Conservation (phyloP, 2,113 vertebrate species). For the Limanda limanda region DNA sequence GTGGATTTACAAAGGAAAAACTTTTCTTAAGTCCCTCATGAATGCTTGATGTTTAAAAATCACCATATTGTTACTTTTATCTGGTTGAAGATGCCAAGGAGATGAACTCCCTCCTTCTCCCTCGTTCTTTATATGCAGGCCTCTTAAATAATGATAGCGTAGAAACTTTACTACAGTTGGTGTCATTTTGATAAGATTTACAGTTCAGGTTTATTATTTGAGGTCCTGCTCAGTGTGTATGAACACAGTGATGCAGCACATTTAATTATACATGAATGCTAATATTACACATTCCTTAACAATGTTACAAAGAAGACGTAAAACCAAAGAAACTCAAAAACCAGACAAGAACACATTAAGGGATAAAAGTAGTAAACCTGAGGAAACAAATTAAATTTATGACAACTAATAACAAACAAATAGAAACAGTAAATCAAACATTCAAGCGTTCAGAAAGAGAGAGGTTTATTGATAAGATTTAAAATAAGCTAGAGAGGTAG, state of each 20-base stretch:
- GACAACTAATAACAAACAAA: too few species aligned
- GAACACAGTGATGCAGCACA: background rate
- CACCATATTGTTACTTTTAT: conserved; percentile 6
- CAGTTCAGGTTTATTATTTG: background rate
- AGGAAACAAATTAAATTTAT: too few species aligned
- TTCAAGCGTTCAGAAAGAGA: too few species aligned
- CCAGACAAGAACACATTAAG: too few species aligned
- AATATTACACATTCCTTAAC: too few species aligned
- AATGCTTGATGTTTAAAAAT: conserved; percentile 2
- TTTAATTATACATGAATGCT: background rate
- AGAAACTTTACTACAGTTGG: background rate
- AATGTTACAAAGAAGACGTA: too few species aligned
- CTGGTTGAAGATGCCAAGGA: conserved; percentile 1
- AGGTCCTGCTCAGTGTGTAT: background rate
- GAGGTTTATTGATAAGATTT: too few species aligned
- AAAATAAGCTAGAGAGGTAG: too few species aligned
- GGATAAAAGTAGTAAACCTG: too few species aligned
- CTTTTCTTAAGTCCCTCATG: conserved; percentile 8
- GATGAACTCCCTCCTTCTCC: background rate
- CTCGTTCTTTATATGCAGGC: background rate
- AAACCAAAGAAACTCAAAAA: too few species aligned
- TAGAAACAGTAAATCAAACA: too few species aligned
- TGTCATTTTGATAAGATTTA: conserved; percentile 6
- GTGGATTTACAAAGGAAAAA: conserved; percentile 21
- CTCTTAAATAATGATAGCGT: background rate